A percentile compares a stretch with the other conserved stretches of the same genome.
phyloP scores from a whole-genome alignment of 2,888 invertebrate species.

The Caenorhabditis panamensis region DNA sequence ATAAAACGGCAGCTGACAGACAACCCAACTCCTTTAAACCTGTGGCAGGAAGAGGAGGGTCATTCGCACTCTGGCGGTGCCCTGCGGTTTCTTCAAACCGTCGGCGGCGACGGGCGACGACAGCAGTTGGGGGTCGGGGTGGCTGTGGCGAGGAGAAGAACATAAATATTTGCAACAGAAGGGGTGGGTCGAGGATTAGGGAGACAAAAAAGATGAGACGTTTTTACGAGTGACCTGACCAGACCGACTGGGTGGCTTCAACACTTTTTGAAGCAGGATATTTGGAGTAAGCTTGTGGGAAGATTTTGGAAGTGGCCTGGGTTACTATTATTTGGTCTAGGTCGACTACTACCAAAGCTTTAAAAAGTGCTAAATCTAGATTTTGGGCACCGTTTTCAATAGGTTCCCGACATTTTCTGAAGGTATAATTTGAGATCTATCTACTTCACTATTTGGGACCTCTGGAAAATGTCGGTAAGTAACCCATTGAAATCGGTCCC shows the following conservation, averaged over 20 bases:
- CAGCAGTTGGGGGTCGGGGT: constrained; percentile 31
- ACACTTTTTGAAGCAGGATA: constrained; percentile 3
- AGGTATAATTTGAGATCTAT: too few species aligned
- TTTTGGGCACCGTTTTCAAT: too few species aligned
- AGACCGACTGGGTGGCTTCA: too few species aligned
- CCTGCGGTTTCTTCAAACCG: constrained; percentile 34
- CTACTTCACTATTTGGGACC: too few species aligned
- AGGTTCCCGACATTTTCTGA: too few species aligned
- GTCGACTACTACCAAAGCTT: too few species aligned
- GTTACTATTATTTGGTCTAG: too few species aligned
- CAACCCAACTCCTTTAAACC: constrained; percentile 1
- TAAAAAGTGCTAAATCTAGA: too few species aligned
- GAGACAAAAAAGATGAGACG: constrained; percentile 17
- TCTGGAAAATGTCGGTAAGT: too few species aligned
- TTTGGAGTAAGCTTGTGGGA: not conserved
- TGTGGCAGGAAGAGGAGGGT: constrained; percentile 35
- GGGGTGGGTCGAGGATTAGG: constrained; percentile 17
- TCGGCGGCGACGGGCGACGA: constrained; percentile 38
- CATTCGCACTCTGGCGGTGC: constrained; percentile 48
- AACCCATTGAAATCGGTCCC: too few species aligned
- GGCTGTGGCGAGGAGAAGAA: constrained; percentile 20
- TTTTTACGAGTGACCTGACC: constrained; percentile 50
- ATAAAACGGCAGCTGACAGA: constrained; percentile 57
- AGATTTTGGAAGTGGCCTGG: not conserved
- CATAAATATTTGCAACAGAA: constrained; percentile 58